phyloP scores from a whole-genome alignment of 2,888 invertebrate species.

The Drosophila rubida region DNA sequence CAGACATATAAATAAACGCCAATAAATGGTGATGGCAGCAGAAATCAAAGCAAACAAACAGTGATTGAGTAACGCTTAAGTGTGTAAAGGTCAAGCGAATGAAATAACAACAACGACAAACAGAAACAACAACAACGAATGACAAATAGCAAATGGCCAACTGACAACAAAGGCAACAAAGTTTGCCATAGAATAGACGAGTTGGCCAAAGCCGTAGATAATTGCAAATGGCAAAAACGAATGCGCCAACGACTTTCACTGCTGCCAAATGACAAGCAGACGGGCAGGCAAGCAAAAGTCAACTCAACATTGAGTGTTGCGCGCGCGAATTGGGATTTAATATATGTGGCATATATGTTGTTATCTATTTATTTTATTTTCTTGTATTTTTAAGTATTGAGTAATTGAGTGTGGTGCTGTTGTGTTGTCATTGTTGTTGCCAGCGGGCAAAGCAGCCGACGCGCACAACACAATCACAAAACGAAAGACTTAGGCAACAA shows the following conservation, averaged over 20 bases:
- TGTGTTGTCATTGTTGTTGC: conserved; percentile 33
- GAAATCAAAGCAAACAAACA: conserved; percentile 59
- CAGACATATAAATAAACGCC: conserved; percentile 64
- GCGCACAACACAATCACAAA: conserved; percentile 42
- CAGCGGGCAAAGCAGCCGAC: conserved; percentile 29
- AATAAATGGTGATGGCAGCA: conserved; percentile 64
- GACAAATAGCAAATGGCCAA: conserved; percentile 25
- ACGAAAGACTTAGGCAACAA: conserved; percentile 80
- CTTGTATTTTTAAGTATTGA: conserved; percentile 60
- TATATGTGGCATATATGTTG: conserved; percentile 32
- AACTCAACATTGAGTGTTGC: no score
- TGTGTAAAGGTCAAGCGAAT: conserved; percentile 73
- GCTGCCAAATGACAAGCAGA: conserved; percentile 58
- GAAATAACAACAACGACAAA: conserved; percentile 19
- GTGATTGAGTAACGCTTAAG: conserved; percentile 74
- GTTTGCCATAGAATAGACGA: conserved; percentile 60
- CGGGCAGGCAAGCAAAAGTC: conserved; percentile 3
- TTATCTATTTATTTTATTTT: conserved; percentile 27
- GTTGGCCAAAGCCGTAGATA: conserved; percentile 39
- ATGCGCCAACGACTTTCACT: conserved; percentile 73
- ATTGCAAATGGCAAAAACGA: conserved; percentile 53
- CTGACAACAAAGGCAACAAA: conserved; percentile 29
- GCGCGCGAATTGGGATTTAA: conserved; percentile 59
- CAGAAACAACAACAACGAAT: conserved; percentile 21
- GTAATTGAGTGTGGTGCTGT: conserved; percentile 61